phyloP scores from a whole-genome alignment of 64 coral and sea anemone species.

The Pachyseris speciosa region DNA sequence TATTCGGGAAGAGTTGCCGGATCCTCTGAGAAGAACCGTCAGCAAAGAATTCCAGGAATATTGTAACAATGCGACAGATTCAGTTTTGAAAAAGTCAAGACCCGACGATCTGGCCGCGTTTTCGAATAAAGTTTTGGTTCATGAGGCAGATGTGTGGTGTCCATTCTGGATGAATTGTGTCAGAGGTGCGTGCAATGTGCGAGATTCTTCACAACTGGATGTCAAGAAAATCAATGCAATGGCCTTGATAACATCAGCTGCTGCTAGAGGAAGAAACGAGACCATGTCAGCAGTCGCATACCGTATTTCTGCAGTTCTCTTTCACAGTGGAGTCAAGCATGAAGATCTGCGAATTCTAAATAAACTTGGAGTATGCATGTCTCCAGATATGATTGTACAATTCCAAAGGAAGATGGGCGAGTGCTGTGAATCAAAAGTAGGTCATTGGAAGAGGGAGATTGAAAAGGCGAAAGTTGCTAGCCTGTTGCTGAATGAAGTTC shows the following conservation, averaged over 20 bases:
- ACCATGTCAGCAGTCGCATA: too few species aligned
- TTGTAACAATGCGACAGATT: background rate
- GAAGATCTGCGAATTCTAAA: too few species aligned
- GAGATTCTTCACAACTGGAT: background rate
- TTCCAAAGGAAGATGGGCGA: too few species aligned
- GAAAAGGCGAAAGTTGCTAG: too few species aligned
- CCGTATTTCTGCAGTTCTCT: too few species aligned
- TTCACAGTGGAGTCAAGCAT: too few species aligned
- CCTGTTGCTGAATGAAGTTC: too few species aligned
- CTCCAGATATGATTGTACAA: too few species aligned
- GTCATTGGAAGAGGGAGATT: too few species aligned
- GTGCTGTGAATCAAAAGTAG: too few species aligned
- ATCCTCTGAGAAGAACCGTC: background rate
- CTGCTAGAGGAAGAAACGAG: too few species aligned
- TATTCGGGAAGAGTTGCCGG: background rate
- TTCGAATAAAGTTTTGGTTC: conserved; percentile 26
- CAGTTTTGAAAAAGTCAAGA: background rate
- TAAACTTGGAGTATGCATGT: too few species aligned
- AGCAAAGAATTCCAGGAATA: background rate
- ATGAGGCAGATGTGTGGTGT: conserved; percentile 10
- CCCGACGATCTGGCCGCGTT: conserved; percentile 5
- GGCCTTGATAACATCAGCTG: conserved; percentile 20
- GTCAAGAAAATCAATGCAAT: conserved; percentile 8
- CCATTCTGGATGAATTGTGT: conserved; percentile 17
- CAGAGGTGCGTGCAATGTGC: background rate